Conservation (phyloP, 2,797 vertebrate species). For the Sebastes iracundus region DNA sequence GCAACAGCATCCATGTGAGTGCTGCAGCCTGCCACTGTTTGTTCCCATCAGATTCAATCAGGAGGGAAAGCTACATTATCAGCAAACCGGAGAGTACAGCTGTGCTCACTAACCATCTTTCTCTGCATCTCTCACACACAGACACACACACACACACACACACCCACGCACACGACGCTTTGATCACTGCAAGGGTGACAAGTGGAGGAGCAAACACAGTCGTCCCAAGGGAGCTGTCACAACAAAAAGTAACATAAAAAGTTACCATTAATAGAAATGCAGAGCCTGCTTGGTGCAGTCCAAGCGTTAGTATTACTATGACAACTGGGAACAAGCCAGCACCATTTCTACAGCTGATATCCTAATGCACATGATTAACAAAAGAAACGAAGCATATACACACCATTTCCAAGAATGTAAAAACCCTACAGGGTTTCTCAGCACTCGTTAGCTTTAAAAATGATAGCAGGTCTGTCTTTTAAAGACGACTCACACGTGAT, state of each 20-base stretch:
- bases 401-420: not conserved
- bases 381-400: slow-evolving; percentile 1
- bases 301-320: not conserved
- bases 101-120: slow-evolving; percentile 28
- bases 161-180: slow-evolving; percentile 5
- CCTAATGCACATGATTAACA: slow-evolving; percentile 23
- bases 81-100: slow-evolving; percentile 26
- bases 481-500: not conserved
- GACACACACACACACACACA: slow-evolving; percentile 7
- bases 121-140: not conserved
- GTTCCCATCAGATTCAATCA: slow-evolving; percentile 29
- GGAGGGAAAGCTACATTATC: slow-evolving; percentile 19
- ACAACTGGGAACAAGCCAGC: slow-evolving; percentile 23
- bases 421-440: not conserved
- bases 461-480: slow-evolving; percentile 3
- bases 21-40: slow-evolving; percentile 5
- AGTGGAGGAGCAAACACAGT: not conserved
- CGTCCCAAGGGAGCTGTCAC: not conserved
- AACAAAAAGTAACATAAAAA: slow-evolving; percentile 40
- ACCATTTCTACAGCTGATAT: slow-evolving; percentile 4
- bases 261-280: slow-evolving; percentile 38
- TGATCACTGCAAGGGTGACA: slow-evolving; percentile 33
- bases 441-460: slow-evolving; percentile 14
- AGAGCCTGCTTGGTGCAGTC: not conserved
- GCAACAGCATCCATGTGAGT: slow-evolving; percentile 3